phyloP scores from a whole-genome alignment of 2,797 vertebrate genomes.

The Strix occidentalis region DNA sequence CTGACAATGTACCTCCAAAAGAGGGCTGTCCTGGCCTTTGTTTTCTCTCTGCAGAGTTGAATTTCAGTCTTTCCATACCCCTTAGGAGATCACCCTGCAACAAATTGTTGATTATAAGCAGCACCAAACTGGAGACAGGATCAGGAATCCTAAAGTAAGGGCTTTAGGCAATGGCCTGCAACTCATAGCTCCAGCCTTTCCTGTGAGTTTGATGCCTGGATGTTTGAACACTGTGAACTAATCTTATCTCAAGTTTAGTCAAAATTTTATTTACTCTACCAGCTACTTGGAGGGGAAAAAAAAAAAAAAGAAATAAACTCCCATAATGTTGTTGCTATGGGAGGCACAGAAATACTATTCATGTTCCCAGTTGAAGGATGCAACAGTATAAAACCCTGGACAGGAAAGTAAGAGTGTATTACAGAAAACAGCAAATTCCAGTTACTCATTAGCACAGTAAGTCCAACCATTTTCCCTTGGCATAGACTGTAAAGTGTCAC shows the following conservation, averaged over 20 bases:
- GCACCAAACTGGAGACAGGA: not conserved
- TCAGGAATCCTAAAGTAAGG: not conserved
- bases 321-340: not conserved
- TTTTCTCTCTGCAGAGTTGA: not conserved
- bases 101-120: not conserved
- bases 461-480: not conserved
- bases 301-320: not conserved
- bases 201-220: not conserved
- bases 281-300: not conserved
- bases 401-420: not conserved
- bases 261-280: not conserved
- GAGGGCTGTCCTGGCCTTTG: conserved; percentile 38
- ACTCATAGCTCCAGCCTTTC: not conserved
- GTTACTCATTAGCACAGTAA: not conserved
- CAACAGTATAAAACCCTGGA: not conserved
- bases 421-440: not conserved
- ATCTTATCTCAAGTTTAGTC: not conserved
- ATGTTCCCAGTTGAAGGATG: not conserved
- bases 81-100: not conserved
- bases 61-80: not conserved
- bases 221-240: not conserved
- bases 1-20: not conserved
- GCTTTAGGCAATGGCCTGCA: not conserved
- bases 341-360: not conserved
- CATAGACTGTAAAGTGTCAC: not conserved